Conservation (phyloP, 2,797 vertebrate species). For the Tadarida brasiliensis region DNA sequence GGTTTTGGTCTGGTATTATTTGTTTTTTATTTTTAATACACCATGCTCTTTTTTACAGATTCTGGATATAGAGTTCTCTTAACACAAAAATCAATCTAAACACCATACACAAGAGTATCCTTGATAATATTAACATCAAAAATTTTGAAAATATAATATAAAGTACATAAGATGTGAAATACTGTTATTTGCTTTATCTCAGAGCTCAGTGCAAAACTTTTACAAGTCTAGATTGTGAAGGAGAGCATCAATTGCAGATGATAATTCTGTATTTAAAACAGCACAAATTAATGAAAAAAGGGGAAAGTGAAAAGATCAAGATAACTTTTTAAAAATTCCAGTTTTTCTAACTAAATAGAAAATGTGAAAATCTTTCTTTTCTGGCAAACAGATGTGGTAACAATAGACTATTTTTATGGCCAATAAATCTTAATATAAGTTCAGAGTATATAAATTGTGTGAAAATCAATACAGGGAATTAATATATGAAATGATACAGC, state of each 20-base stretch:
- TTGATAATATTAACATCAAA: background rate
- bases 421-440: conserved; percentile 63
- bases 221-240: background rate
- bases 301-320: background rate
- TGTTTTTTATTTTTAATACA: background rate
- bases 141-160: background rate
- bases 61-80: background rate
- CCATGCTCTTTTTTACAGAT: background rate
- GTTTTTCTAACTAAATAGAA: conserved; percentile 2
- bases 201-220: background rate
- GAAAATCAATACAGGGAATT: conserved; percentile 11
- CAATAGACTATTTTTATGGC: background rate
- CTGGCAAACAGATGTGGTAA: conserved; percentile 14
- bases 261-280: background rate
- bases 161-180: background rate
- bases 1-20: background rate
- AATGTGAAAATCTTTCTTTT: background rate
- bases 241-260: background rate
- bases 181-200: background rate
- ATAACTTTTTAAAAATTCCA: conserved; percentile 56
- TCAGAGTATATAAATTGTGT: conserved; percentile 52
- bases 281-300: background rate
- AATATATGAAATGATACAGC: conserved; percentile 53
- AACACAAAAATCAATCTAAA: conserved; percentile 14
- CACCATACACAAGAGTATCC: background rate